phyloP scores from a whole-genome alignment of 2,888 invertebrate species.

The Nomada flava region DNA sequence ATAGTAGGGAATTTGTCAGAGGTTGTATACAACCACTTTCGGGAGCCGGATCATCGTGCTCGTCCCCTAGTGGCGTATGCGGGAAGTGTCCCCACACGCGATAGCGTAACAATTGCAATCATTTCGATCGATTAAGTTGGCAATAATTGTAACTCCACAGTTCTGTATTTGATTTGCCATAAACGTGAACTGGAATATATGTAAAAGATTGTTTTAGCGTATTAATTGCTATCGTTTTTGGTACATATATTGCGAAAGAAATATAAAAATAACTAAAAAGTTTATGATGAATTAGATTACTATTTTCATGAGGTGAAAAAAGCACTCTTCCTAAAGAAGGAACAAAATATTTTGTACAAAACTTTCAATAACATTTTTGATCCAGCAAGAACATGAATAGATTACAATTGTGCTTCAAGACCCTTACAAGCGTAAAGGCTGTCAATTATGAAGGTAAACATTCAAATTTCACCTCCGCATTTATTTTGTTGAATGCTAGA shows the following conservation, averaged over 20 bases:
- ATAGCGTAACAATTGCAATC: no score
- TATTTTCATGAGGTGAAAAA: conserved; percentile 1
- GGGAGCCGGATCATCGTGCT: no score
- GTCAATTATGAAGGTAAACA: conserved; percentile 68
- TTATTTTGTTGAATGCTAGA: conserved; percentile 19
- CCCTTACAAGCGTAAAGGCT: conserved; percentile 52
- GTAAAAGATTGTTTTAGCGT: not conserved
- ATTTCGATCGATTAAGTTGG: not conserved
- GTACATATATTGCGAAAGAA: not conserved
- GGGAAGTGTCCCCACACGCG: no score
- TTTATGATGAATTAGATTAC: not conserved
- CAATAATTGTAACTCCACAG: not conserved
- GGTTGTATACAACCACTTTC: no score
- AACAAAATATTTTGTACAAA: not conserved
- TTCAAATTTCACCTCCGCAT: not conserved
- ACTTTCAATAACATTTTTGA: not conserved
- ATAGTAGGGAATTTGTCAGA: no score
- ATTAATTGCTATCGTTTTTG: not conserved
- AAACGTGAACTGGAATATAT: not conserved
- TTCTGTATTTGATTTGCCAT: not conserved
- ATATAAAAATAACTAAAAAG: not conserved
- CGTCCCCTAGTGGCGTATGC: no score
- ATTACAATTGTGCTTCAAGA: conserved; percentile 66
- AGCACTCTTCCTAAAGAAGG: not conserved
- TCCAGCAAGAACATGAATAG: conserved; percentile 70